These are phyloP conservation scores for Cephalophus harveyi DNA, from an alignment of 2,113 vertebrate genomes.

Conservation along the genomic window DNA sequence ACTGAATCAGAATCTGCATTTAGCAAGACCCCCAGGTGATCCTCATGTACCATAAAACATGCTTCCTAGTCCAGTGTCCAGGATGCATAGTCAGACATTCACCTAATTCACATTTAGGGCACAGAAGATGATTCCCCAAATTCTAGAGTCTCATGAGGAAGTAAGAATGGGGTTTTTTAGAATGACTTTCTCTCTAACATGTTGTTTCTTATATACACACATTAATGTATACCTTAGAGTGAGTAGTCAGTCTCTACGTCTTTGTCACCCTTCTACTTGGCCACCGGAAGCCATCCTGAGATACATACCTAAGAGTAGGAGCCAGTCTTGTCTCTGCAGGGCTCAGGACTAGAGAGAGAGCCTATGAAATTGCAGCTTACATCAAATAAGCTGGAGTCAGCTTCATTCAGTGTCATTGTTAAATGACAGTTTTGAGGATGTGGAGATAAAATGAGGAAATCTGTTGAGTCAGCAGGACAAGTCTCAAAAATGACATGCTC, in stretches of 20 bases:
- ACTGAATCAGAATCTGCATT: neutral
- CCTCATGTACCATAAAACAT: neutral
- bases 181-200: neutral
- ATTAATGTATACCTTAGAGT: neutral
- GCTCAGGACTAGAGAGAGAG: neutral
- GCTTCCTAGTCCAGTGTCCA: neutral
- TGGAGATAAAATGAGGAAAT: conserved; percentile 31
- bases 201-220: neutral
- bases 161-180: neutral
- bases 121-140: neutral
- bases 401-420: neutral
- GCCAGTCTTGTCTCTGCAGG: neutral
- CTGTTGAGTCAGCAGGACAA: neutral
- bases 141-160: neutral
- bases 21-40: neutral
- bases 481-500: conserved; percentile 43
- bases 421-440: conserved; percentile 22
- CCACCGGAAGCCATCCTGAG: neutral
- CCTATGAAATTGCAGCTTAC: neutral
- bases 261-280: neutral
- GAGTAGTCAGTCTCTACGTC: neutral
- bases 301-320: neutral
- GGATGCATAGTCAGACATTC: neutral
- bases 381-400: neutral
- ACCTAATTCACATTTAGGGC: neutral